Evolutionary conservation across 30 jellyfish, hydroid and myxozoan species (phyloP), one percentile per base, ranked within the genome.

Genomic region (Nemopilema nomurai): DNA sequence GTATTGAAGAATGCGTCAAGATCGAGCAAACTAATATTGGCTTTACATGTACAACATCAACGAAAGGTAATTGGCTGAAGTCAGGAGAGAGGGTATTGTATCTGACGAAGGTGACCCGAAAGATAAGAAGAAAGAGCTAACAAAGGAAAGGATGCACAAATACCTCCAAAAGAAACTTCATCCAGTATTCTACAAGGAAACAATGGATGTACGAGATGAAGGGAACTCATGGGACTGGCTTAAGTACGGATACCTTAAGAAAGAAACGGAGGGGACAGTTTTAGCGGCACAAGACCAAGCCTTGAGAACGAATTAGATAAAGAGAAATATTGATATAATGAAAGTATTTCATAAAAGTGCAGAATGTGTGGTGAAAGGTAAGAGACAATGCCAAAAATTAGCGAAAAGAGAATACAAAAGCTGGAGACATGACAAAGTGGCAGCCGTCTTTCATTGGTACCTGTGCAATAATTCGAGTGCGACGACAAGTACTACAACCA

Each of bases 301-400:
- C 9, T 41, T 41, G 57, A 41, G 57, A 13, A 41, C 57, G 13
- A 41, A 41, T 41, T 41, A 21, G 76, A 66, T 19, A 24, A 63
- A 18, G 27, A 24, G 72, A 24, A 69, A 69, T 69, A 69, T 69
- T 69, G 79, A 69, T 51, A 69, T n/a, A n/a, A 69, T 7, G 51
- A 69, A 20, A 69, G 24, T 51, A 69, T 69, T 7, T 69, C 79
- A 69, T 52, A 6, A 69, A 69, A 69, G 50, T 74, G 84, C 84
- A 72, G 84, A 74, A 9, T 29, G 84, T 74, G 84, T 41, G 84
- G 49, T 74, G 49, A 28, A 29, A 69, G 30, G 7, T 7, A 74
- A 13, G 84, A 74, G 84, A 74, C 84, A 28, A 69, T 74, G 7
- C 18, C 80, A 28, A 74, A 74, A 19, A 19, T 29, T 69, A 4